Evolutionary conservation across 2,113 vertebrate genomes (phyloP), one percentile per base, ranked within the genome.

Genomic region (Rhadina sibilatrix): DNA sequence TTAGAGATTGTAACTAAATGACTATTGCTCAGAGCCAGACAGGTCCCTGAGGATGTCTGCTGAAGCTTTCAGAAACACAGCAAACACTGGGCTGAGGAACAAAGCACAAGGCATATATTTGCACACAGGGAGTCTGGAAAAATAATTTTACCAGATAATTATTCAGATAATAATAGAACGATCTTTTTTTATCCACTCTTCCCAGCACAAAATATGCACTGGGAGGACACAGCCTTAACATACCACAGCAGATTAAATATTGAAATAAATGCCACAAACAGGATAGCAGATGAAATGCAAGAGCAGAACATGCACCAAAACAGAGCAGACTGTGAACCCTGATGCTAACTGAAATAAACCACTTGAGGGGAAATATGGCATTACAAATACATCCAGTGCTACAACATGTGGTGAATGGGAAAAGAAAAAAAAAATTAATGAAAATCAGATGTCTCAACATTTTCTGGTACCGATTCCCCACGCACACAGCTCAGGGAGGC

Each of bases 311-410:
- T 2, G 16, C 69, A 75, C 33, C 57, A 42, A 90, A 90, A 52
- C 71, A 83, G 87, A 94, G 44, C 2, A 3, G 65, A 60, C 75
- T 52, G 52, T 10, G 60, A 90, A 93, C 74, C 65, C 72, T 94
- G 84, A 54, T 42, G 50, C 42, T 96, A 94, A 94, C 25, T 83
- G 90, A 85, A 96, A 93, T 79, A 93, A 94, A 90, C 84, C 92
- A 52, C 78, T 47, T 30, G 9, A 59, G 42, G 44, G 63, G 70
- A 71, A 70, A 93, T 92, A 85, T 3, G 7, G 74, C 47, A 42
- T 69, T 81, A 50, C 72, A 97, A 94, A 93, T 72, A 40, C 12
- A 42, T 69, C 7, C 46, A 78, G 8, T 35, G 89, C 68, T 93
- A 71, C 21, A 63, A 64, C 40, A 80, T 80, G 42, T 38, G 80